These are phyloP conservation scores for Spodoptera picta DNA, from an alignment of 2,888 invertebrate genomes.

Conservation along the genomic window DNA sequence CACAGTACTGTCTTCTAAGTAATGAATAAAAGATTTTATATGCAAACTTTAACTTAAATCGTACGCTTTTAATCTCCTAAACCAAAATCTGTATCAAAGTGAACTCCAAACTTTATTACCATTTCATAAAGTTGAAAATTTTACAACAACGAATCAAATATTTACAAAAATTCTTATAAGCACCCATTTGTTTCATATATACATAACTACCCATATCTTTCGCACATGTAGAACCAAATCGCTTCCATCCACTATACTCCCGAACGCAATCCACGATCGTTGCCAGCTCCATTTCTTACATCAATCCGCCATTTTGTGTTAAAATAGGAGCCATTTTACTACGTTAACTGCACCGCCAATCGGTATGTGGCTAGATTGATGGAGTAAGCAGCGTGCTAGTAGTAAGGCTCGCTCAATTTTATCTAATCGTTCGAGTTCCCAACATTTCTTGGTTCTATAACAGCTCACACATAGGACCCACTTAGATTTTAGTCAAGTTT, in stretches of 20 bases:
- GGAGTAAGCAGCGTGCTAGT: constrained; percentile 17
- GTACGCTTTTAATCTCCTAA: too few relatives aligned
- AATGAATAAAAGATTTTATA: too few relatives aligned
- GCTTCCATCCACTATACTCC: constrained; percentile 25
- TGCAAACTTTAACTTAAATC: too few relatives aligned
- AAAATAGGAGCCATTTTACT: constrained; percentile 35
- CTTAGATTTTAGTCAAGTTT: too few relatives aligned
- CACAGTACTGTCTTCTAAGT: too few relatives aligned
- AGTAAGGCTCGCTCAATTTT: constrained; percentile 37
- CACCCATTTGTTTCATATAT: constrained; percentile 21
- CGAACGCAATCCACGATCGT: constrained; percentile 15
- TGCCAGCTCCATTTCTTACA: constrained; percentile 38
- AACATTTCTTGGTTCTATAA: too few relatives aligned
- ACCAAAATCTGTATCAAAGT: too few relatives aligned
- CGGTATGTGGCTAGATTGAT: constrained; percentile 36
- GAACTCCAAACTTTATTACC: background rate
- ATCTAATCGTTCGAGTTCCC: constrained; percentile 21
- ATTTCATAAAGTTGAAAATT: background rate
- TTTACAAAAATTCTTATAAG: constrained; percentile 11
- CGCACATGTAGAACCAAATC: constrained; percentile 12
- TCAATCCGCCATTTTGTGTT: constrained; percentile 45
- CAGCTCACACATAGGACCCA: too few relatives aligned
- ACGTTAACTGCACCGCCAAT: constrained; percentile 28
- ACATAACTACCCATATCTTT: constrained; percentile 24
- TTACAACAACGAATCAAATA: constrained; percentile 1